Evolutionary conservation across 1,140 invertebrate species (phyloP), one percentile per base, ranked within the genome.

Genomic region (Probaryconus sp.): DNA sequence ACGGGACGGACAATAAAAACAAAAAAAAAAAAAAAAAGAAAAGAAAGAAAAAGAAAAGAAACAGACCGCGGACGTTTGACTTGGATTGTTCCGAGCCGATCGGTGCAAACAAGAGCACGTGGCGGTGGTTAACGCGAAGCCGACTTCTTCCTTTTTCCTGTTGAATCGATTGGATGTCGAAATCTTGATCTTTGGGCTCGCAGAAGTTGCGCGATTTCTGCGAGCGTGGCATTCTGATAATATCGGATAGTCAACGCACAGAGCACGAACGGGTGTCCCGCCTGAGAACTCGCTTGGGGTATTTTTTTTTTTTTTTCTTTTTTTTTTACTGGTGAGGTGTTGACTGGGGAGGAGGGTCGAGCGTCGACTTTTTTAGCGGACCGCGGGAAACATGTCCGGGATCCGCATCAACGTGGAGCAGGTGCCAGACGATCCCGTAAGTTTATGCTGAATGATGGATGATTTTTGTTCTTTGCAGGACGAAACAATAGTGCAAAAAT

Each of bases 321-420:
- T n/a, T n/a, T n/a, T n/a, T n/a, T n/a, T n/a, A n/a, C n/a, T n/a
- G n/a, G n/a, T n/a, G n/a, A n/a, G n/a, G n/a, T n/a, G n/a, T n/a
- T n/a, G n/a, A n/a, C n/a, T n/a, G n/a, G n/a, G n/a, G n/a, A n/a
- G n/a, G n/a, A n/a, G n/a, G n/a, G n/a, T n/a, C n/a, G n/a, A n/a
- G n/a, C n/a, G n/a, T n/a, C n/a, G n/a, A n/a, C n/a, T n/a, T n/a
- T n/a, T n/a, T n/a, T 33, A 21, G 56, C 42, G 30, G 21, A 35
- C 9, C 37, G 16, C 21, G 56, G n/a, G 69, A 40, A 75, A 47
- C 70, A 77, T 82, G 79, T 76, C 84, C 14, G 79, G 74, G 26
- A 80, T 81, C 53, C 79, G 76, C 10, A 80, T 83, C 70, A 81
- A 80, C 70, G 65, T 80, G 10, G 79, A 83, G 31, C 77, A 82